Percentiles rank a stretch among this genome's conserved stretches.
phyloP scores from a whole-genome alignment of 2,888 invertebrate genomes.

The Unio pictorum region DNA sequence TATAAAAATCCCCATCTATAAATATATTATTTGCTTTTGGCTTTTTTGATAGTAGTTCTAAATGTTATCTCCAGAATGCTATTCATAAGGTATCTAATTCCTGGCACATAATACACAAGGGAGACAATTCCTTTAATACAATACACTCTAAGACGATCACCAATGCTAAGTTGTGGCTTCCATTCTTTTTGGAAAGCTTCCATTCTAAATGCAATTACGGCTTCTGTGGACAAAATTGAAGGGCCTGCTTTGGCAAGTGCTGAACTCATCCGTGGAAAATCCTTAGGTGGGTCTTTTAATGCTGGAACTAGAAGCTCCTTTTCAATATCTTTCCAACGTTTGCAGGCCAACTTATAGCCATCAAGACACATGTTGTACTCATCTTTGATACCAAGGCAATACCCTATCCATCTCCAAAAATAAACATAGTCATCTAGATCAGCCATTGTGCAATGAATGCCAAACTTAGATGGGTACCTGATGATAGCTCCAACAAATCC shows the following conservation, averaged over 20 bases:
- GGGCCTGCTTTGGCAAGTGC: slow-evolving; percentile 42
- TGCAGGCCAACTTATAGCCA: slow-evolving; percentile 38
- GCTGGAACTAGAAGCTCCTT: slow-evolving; percentile 44
- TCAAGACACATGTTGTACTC: slow-evolving; percentile 60
- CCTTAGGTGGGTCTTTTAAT: slow-evolving; percentile 45
- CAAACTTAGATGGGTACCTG: slow-evolving; percentile 77
- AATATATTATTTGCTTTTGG: too few relatives aligned
- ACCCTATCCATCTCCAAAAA: slow-evolving; percentile 87
- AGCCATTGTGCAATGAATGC: slow-evolving; percentile 77
- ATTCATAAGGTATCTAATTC: slow-evolving; percentile 7
- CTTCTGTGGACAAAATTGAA: slow-evolving; percentile 29
- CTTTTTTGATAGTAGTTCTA: background rate
- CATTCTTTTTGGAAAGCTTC: slow-evolving; percentile 20
- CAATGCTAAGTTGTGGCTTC: slow-evolving; percentile 4
- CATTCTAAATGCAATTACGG: slow-evolving; percentile 31
- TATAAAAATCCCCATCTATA: too few relatives aligned
- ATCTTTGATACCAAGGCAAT: slow-evolving; percentile 87
- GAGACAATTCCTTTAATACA: slow-evolving; percentile 9
- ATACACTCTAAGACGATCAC: slow-evolving; percentile 20
- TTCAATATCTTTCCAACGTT: slow-evolving; percentile 59
- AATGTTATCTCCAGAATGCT: background rate
- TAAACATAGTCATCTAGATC: slow-evolving; percentile 85
- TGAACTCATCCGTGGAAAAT: slow-evolving; percentile 55
- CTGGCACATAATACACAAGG: slow-evolving; percentile 10
- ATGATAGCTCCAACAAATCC: slow-evolving; percentile 87